These are phyloP conservation scores for Botrylloides violaceus DNA, from an alignment of 23 tunicate genomes.

Conservation along the genomic window DNA sequence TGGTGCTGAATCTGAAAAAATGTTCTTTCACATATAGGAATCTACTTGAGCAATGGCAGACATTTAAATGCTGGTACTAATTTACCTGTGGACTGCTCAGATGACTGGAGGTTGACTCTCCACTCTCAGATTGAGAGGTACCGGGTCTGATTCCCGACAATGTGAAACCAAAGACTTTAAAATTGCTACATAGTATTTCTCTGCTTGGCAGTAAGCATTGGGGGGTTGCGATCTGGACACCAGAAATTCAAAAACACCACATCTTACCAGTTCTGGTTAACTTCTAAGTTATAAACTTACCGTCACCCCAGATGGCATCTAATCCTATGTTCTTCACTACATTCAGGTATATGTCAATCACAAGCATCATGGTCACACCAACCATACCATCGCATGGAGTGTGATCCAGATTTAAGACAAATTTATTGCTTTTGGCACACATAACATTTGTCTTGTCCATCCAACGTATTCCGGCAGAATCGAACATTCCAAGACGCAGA, in stretches of 20 bases:
- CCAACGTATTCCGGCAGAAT: slow-evolving; percentile 48
- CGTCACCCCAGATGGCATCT: slow-evolving; percentile 14
- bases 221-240: no score
- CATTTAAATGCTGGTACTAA: no score
- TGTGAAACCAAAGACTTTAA: no score
- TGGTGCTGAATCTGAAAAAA: slow-evolving; percentile 27
- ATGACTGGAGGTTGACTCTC: no score
- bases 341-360: slow-evolving; percentile 3
- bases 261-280: neutral
- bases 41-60: no score
- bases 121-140: no score
- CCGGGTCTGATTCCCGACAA: no score
- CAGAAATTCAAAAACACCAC: no score
- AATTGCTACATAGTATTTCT: no score
- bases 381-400: slow-evolving; percentile 76
- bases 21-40: no score
- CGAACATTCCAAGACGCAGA: slow-evolving; percentile 29
- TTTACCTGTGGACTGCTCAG: no score
- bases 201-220: no score
- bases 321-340: slow-evolving; percentile 40
- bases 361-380: slow-evolving; percentile 29
- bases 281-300: neutral
- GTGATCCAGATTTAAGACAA: slow-evolving; percentile 31
- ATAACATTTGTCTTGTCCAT: slow-evolving; percentile 46
- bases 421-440: slow-evolving; percentile 44